Conservation (phyloP, 2,113 vertebrate genomes). For the Ptilonorhynchus violaceus region DNA sequence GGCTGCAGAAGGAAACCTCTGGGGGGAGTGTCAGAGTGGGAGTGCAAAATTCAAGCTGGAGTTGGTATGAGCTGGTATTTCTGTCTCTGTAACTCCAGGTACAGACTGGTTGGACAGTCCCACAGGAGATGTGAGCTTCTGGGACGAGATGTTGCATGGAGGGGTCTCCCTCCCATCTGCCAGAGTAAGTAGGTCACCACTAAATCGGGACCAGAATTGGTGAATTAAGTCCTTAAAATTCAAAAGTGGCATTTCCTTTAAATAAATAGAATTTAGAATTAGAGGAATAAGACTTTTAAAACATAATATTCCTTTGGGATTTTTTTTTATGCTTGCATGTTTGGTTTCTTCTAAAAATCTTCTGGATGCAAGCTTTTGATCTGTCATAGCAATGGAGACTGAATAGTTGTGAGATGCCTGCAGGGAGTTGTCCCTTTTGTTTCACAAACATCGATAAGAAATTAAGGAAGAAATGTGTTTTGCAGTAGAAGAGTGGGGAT, state of each 20-base stretch:
- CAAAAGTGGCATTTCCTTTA: not conserved
- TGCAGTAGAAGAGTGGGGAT: not conserved
- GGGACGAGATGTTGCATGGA: not conserved
- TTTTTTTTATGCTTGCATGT: not conserved
- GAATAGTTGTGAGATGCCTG: not conserved
- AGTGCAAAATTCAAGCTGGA: not conserved
- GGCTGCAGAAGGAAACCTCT: not conserved
- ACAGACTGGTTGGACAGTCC: not conserved
- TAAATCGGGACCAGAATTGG: not conserved
- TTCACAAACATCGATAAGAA: not conserved
- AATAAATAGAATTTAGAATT: not conserved
- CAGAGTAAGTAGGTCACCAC: conserved; percentile 19
- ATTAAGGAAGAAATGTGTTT: not conserved
- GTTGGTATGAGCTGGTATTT: not conserved
- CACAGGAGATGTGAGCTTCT: conserved; percentile 5
- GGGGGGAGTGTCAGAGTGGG: not conserved
- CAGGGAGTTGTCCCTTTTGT: not conserved
- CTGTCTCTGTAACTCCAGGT: not conserved
- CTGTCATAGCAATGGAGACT: not conserved
- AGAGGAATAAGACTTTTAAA: not conserved
- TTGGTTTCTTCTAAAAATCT: not conserved
- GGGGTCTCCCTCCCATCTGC: conserved; percentile 11
- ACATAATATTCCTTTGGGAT: not conserved
- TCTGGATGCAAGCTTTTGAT: not conserved
- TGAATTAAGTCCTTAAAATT: not conserved